Conservation (phyloP, 1,140 invertebrate species). For the Zaprionus taronus region DNA sequence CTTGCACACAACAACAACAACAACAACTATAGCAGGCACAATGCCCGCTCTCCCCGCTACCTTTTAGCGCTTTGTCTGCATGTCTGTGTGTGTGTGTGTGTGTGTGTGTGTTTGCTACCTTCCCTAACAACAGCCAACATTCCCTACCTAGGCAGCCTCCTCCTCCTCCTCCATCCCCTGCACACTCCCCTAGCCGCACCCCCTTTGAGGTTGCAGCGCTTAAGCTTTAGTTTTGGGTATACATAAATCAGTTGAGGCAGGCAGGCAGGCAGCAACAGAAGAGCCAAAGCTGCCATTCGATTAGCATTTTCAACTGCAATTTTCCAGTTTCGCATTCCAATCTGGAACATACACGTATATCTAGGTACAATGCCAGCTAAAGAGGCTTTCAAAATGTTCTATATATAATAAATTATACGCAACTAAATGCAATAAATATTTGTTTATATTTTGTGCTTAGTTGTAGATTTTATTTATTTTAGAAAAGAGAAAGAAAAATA, state of each 20-base stretch:
- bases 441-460: not conserved
- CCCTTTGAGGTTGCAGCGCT: conserved; percentile 11
- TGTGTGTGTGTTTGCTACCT: conserved; percentile 10
- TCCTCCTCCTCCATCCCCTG: not conserved
- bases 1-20: conserved; percentile 1
- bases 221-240: conserved; percentile 53
- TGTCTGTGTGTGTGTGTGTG: not conserved
- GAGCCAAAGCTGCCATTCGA: conserved; percentile 39
- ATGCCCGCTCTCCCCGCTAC: not conserved
- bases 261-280: not conserved
- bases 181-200: not conserved
- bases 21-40: conserved; percentile 3
- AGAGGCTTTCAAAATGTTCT: no score
- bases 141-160: not conserved
- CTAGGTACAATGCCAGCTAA: not conserved
- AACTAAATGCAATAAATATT: not conserved
- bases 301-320: conserved; percentile 42
- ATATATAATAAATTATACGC: not conserved
- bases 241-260: conserved; percentile 45
- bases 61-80: conserved; percentile 7
- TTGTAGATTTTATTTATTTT: no score
- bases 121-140: conserved; percentile 1
- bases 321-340: conserved; percentile 3
- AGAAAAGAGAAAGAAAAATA: no score
- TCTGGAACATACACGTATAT: not conserved